Conservation (phyloP, 2,113 vertebrate species). For the Podilymbus podiceps region DNA sequence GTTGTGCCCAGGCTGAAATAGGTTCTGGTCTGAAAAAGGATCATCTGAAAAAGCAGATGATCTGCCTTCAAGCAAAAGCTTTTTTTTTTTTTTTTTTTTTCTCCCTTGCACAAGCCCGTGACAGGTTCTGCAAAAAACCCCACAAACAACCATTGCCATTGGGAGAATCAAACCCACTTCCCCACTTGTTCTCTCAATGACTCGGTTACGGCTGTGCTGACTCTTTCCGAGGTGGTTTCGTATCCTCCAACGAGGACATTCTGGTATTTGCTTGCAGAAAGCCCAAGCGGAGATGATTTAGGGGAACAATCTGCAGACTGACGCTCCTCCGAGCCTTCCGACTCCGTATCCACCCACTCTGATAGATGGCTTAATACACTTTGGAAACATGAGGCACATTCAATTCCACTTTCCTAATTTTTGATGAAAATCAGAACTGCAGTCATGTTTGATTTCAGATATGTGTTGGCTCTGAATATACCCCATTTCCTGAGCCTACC, state of each 20-base stretch:
- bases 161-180: background rate
- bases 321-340: background rate
- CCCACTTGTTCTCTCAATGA: fast-evolving
- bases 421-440: background rate
- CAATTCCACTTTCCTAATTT: background rate
- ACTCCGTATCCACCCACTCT: fast-evolving
- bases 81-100: background rate
- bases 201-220: fast-evolving
- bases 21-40: background rate
- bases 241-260: background rate
- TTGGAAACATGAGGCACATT: fast-evolving
- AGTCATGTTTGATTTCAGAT: background rate
- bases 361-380: background rate
- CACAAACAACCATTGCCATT: background rate
- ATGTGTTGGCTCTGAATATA: background rate
- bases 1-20: background rate
- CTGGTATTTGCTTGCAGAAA: background rate
- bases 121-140: background rate
- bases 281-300: background rate
- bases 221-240: background rate
- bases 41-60: background rate
- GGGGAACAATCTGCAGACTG: background rate
- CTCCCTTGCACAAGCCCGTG: background rate
- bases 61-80: background rate
- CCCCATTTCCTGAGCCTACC: background rate